These are phyloP conservation scores for Caenorhabditis uteleia DNA, from an alignment of 2,888 invertebrate genomes.

Conservation along the genomic window DNA sequence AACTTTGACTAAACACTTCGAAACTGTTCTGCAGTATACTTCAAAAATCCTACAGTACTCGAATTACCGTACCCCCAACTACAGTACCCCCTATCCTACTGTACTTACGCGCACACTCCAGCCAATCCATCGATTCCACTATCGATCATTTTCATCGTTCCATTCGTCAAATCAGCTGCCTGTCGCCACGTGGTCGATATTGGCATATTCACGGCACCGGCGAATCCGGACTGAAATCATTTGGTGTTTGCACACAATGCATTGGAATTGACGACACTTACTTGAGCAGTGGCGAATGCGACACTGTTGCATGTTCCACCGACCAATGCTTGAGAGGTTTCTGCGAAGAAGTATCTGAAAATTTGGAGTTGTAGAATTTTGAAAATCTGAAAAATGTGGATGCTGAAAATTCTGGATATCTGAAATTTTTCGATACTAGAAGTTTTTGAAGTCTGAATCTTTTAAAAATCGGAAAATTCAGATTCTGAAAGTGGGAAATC, in stretches of 20 bases:
- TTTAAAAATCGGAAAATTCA: not conserved
- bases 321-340: not conserved
- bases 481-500: too few relatives aligned
- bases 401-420: too few relatives aligned
- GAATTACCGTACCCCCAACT: too few relatives aligned
- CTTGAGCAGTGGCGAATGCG: constrained; percentile 30
- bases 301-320: constrained; percentile 22
- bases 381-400: not conserved
- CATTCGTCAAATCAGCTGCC: constrained; percentile 25
- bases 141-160: constrained; percentile 26
- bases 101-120: constrained; percentile 31
- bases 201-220: constrained; percentile 19
- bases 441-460: not conserved
- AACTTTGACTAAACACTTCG: too few relatives aligned
- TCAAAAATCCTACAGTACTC: not conserved
- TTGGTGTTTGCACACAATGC: too few relatives aligned
- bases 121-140: constrained; percentile 34
- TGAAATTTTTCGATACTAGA: too few relatives aligned
- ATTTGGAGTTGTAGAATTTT: not conserved
- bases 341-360: constrained; percentile 20
- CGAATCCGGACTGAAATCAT: constrained; percentile 29
- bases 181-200: constrained; percentile 27
- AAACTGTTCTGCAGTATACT: too few relatives aligned
- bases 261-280: too few relatives aligned
- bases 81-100: not conserved